phyloP scores from a whole-genome alignment of 2,888 invertebrate species.

The Icerya purchasi region DNA sequence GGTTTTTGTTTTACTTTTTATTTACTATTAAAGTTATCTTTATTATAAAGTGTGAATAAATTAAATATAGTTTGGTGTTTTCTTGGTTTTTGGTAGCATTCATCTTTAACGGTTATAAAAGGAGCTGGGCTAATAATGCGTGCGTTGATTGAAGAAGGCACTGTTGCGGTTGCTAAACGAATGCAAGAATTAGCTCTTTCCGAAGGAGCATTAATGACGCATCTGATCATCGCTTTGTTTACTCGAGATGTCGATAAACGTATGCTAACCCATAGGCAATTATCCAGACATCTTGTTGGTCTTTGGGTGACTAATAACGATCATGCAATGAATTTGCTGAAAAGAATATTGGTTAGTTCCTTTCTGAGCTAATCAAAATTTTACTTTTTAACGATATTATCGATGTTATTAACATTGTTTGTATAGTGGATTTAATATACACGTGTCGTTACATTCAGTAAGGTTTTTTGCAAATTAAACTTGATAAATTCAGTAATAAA shows the following conservation, averaged over 20 bases:
- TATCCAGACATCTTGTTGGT: constrained; percentile 82
- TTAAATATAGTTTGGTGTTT: no score
- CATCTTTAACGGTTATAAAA: constrained; percentile 92
- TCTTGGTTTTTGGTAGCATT: no score
- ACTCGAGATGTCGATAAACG: constrained; percentile 58
- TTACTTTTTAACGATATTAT: no score
- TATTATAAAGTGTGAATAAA: no score
- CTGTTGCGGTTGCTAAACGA: constrained; percentile 66
- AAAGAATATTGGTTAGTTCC: constrained; percentile 56
- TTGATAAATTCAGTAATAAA: no score
- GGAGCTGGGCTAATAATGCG: constrained; percentile 89
- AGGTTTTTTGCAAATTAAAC: no score
- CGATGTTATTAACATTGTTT: no score
- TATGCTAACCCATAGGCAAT: constrained; percentile 64
- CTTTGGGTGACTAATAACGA: constrained; percentile 92
- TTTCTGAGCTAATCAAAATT: not conserved
- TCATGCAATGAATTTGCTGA: constrained; percentile 65
- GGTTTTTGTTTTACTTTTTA: no score
- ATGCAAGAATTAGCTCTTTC: constrained; percentile 92
- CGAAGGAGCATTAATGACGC: constrained; percentile 86
- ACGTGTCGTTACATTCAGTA: no score
- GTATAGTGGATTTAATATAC: no score
- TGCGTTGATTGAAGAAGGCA: constrained; percentile 93
- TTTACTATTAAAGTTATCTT: not conserved
- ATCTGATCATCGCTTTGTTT: constrained; percentile 75